Evolutionary conservation across 2,113 vertebrate genomes (phyloP).

Genomic region (Vombatus ursinus): DNA sequence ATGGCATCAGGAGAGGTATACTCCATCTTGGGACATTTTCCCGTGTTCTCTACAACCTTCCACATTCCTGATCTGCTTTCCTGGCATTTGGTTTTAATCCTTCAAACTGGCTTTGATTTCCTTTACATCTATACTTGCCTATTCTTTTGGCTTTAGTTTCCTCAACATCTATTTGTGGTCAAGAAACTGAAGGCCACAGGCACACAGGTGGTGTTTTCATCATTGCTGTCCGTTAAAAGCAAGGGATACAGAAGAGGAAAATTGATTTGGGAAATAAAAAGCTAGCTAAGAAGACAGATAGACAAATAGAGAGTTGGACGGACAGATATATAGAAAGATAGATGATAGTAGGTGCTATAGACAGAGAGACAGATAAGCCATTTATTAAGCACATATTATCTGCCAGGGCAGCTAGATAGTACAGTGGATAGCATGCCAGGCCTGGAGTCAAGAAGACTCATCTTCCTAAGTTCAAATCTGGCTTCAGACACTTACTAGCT

Average conservation of each 20-base stretch:
- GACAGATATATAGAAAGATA: neutral
- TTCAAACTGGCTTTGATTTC: neutral
- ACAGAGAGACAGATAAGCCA: neutral
- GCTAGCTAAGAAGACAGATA: neutral
- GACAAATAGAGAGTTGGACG: neutral
- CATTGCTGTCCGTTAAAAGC: neutral
- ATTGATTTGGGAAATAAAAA: neutral
- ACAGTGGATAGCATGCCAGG: neutral
- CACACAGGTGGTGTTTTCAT: neutral
- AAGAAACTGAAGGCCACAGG: neutral
- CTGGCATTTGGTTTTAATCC: neutral
- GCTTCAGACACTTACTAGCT: no score
- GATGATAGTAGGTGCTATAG: neutral
- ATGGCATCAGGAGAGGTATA: neutral
- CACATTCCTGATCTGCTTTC: neutral
- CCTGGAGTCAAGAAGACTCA: no score
- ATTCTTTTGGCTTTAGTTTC: neutral
- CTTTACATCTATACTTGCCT: neutral
- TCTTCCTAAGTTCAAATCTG: no score
- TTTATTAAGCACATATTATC: neutral
- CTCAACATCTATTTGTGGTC: neutral
- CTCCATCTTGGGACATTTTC: neutral
- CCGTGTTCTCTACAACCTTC: neutral
- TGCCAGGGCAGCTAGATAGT: neutral
- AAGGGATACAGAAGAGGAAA: neutral